A percentile compares a stretch with the other conserved stretches of the same genome.
phyloP scores from a whole-genome alignment of 2,113 vertebrate genomes.

The Nesogale talazaci region DNA sequence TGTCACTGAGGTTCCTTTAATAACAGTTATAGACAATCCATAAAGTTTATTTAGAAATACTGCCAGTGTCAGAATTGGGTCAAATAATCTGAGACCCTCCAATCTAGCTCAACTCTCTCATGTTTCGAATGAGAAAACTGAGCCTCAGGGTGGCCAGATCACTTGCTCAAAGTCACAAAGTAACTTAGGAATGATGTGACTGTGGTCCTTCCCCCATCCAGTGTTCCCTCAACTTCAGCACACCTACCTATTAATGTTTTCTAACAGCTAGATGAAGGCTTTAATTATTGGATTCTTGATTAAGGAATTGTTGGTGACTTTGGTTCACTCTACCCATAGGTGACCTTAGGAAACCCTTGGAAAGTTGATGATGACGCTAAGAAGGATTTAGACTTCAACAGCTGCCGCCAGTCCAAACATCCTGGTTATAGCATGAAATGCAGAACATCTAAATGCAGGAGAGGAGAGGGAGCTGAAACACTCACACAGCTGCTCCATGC shows the following conservation, averaged over 20 bases:
- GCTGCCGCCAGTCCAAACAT: neutral
- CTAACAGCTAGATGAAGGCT: neutral
- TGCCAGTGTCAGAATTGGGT: neutral
- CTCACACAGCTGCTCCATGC: neutral
- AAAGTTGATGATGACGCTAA: neutral
- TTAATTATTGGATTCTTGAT: neutral
- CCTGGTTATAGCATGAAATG: neutral
- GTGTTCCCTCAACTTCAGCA: neutral
- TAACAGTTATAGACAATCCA: neutral
- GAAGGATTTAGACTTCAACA: neutral
- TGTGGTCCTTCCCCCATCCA: neutral
- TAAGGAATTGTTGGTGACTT: neutral
- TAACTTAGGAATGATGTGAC: neutral
- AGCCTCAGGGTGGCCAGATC: neutral
- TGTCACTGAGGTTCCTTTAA: neutral
- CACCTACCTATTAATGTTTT: neutral
- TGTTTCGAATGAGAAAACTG: neutral
- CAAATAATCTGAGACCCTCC: neutral
- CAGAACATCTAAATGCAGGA: neutral
- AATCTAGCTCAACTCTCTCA: neutral
- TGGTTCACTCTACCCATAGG: neutral
- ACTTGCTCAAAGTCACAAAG: neutral
- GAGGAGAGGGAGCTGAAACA: neutral
- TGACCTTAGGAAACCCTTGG: neutral
- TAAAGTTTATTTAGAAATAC: neutral